Percentiles rank a stretch among this genome's conserved stretches.
These are phyloP conservation scores for Chrysina gloriosa DNA, from an alignment of 2,888 invertebrate genomes.

Conservation along the genomic window DNA sequence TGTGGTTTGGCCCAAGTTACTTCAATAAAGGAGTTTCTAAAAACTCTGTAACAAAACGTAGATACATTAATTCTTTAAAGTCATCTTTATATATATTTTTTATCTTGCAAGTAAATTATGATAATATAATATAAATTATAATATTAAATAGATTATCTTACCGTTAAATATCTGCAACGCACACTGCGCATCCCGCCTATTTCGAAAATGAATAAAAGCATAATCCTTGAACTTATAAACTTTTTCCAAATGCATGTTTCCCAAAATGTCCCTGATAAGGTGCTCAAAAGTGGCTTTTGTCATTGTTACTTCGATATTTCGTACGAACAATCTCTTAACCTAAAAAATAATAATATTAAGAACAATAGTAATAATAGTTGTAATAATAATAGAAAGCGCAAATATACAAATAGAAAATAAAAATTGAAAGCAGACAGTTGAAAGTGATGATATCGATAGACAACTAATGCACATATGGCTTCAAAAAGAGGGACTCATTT, in stretches of 20 bases:
- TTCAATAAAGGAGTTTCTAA: constrained; percentile 19
- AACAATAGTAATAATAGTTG: constrained; percentile 12
- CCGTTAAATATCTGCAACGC: constrained; percentile 58
- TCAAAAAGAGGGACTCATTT: too few species aligned
- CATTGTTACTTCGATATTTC: constrained; percentile 73
- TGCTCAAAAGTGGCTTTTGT: constrained; percentile 67
- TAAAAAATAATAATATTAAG: constrained; percentile 67
- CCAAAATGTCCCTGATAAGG: constrained; percentile 6
- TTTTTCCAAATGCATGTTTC: constrained; percentile 52
- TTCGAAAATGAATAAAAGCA: constrained; percentile 70
- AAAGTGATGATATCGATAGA: too few species aligned
- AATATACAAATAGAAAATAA: too few species aligned
- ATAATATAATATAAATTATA: not conserved
- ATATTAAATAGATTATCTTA: constrained; percentile 45
- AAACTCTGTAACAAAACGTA: constrained; percentile 25
- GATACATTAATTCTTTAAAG: not conserved
- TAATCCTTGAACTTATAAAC: constrained; percentile 70
- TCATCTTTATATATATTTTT: too few species aligned
- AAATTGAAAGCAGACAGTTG: too few species aligned
- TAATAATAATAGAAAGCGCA: not conserved
- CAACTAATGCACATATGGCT: too few species aligned
- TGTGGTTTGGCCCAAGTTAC: constrained; percentile 38
- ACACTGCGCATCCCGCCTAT: constrained; percentile 65
- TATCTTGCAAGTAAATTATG: too few species aligned
- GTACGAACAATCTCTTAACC: constrained; percentile 82